phyloP scores from a whole-genome alignment of 2,113 vertebrate species.

The Pseudopodoces humilis region DNA sequence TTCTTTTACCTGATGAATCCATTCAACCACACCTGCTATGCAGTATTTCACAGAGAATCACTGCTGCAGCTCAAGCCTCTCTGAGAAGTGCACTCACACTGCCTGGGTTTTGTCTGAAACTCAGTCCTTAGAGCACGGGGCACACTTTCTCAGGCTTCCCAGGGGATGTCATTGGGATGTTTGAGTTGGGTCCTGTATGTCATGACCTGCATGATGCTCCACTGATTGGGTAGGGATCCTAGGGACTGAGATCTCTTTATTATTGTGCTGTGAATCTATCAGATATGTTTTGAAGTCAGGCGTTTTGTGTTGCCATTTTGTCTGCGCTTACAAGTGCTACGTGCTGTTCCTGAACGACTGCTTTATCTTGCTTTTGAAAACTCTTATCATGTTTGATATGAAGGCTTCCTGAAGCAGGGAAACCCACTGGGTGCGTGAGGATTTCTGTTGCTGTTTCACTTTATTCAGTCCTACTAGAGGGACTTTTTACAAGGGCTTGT shows the following conservation, averaged over 20 bases:
- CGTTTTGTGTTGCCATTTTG: neutral
- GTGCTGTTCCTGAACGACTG: neutral
- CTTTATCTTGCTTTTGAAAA: neutral
- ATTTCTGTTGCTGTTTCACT: neutral
- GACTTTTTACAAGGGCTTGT: neutral
- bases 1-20: neutral
- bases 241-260: neutral
- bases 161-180: fast-evolving
- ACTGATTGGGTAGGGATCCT: neutral
- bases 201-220: neutral
- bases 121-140: neutral
- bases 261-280: neutral
- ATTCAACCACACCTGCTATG: neutral
- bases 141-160: neutral
- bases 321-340: neutral
- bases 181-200: neutral
- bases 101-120: neutral
- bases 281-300: neutral
- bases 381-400: neutral
- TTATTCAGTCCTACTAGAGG: neutral
- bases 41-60: neutral
- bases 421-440: neutral
- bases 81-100: neutral
- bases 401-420: neutral
- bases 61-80: neutral